phyloP scores from a whole-genome alignment of 2,888 invertebrate species.

The Strigamia crassipes region DNA sequence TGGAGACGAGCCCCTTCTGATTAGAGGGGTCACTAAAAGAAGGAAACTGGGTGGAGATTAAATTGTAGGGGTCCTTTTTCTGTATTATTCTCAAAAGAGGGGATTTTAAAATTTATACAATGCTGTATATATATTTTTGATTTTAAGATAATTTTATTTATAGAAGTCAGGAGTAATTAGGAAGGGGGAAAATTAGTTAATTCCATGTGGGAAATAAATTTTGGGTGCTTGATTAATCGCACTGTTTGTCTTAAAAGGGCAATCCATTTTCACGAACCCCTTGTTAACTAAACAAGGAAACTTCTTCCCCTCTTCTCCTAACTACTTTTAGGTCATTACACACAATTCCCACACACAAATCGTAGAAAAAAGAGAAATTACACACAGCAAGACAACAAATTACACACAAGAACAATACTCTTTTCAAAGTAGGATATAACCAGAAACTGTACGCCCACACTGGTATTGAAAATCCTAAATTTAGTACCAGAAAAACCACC shows the following conservation, averaged over 20 bases:
- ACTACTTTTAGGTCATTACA: conserved; percentile 32
- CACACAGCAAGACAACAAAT: conserved; percentile 6
- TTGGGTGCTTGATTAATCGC: not conserved
- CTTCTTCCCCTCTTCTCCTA: not conserved
- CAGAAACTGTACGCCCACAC: not conserved
- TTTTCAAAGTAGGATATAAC: conserved; percentile 31
- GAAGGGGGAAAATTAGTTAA: no score
- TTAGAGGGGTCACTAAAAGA: conserved; percentile 40
- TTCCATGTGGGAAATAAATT: no score
- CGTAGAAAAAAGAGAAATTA: conserved; percentile 19
- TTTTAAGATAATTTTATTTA: no score
- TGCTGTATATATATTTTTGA: no score
- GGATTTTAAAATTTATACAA: not conserved
- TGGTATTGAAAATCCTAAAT: conserved; percentile 7
- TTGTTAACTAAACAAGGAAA: conserved; percentile 4
- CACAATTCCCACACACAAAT: conserved; percentile 38
- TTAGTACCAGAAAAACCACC: conserved; percentile 13
- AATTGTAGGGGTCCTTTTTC: conserved; percentile 18
- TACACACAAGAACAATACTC: not conserved
- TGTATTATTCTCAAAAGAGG: not conserved
- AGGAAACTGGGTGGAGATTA: conserved; percentile 27
- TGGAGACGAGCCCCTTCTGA: conserved; percentile 42
- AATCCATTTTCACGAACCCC: conserved; percentile 26
- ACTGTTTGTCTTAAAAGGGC: conserved; percentile 14
- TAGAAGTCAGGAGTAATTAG: no score